A percentile compares a stretch with the other conserved stretches of the same genome.
Evolutionary conservation across 2,888 invertebrate species (phyloP).

Genomic region (Hydroisotoma schaefferi): DNA sequence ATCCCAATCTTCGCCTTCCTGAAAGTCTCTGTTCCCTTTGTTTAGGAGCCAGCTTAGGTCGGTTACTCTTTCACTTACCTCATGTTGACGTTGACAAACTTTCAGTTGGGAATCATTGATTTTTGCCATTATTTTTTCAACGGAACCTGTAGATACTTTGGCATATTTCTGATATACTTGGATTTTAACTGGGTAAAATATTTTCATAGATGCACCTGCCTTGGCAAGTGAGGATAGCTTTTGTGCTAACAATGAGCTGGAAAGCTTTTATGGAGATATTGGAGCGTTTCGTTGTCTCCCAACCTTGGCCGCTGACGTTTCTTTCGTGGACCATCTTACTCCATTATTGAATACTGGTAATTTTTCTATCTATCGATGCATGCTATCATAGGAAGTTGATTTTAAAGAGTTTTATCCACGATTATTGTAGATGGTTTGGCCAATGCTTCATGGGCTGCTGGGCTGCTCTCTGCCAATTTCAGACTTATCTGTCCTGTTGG

Average conservation of each 20-base stretch:
- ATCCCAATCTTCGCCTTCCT: constrained; percentile 41
- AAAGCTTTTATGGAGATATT: constrained; percentile 47
- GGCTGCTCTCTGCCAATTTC: constrained; percentile 50
- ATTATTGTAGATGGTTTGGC: constrained; percentile 40
- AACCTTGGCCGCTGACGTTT: constrained; percentile 45
- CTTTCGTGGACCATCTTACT: constrained; percentile 47
- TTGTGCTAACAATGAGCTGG: constrained; percentile 47
- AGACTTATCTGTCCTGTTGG: constrained; percentile 50
- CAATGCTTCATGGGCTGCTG: constrained; percentile 50
- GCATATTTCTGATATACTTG: no score
- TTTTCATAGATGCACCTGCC: constrained; percentile 40
- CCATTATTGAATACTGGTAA: constrained; percentile 46
- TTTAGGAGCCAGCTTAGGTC: constrained; percentile 45
- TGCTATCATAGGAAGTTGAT: not conserved
- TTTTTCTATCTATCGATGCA: not conserved
- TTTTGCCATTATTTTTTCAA: no score
- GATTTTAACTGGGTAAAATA: not conserved
- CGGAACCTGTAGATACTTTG: no score
- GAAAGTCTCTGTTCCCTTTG: constrained; percentile 47
- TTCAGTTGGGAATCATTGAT: no score
- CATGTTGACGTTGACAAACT: no score
- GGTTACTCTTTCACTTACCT: no score
- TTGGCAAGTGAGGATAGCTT: constrained; percentile 39
- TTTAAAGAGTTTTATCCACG: not conserved
- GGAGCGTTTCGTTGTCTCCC: constrained; percentile 47